These are phyloP conservation scores for Clarias fuscus DNA, from an alignment of 2,797 vertebrate genomes.

Conservation along the genomic window DNA sequence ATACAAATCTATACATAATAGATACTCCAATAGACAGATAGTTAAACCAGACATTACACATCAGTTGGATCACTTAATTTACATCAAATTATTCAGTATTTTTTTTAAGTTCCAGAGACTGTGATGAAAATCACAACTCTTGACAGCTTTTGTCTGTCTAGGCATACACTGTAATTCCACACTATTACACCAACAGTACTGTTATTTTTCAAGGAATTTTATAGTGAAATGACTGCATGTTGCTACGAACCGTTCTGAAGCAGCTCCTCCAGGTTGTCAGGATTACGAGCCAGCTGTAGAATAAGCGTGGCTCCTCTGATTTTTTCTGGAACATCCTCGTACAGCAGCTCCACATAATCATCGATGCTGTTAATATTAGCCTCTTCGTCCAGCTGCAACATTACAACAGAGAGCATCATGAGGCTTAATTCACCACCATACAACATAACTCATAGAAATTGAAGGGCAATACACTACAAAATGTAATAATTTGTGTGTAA, in stretches of 20 bases:
- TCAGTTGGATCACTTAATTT: background rate
- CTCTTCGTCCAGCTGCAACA: constrained; percentile 77
- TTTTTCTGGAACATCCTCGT: constrained; percentile 91
- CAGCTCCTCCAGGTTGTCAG: constrained; percentile 91
- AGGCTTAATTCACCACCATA: background rate
- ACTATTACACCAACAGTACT: background rate
- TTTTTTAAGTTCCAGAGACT: background rate
- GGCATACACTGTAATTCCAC: background rate
- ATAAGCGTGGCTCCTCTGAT: constrained; percentile 88
- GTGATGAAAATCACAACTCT: background rate
- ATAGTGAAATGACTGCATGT: background rate
- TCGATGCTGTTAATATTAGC: constrained; percentile 89
- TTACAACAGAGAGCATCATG: background rate
- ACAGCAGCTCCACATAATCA: constrained; percentile 90
- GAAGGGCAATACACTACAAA: too few species aligned
- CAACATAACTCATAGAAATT: background rate
- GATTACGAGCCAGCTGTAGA: constrained; percentile 87
- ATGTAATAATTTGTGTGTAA: too few species aligned
- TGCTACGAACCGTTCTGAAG: constrained; percentile 81
- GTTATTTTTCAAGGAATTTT: background rate
- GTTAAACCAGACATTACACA: background rate
- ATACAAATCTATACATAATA: too few species aligned
- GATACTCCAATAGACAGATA: background rate
- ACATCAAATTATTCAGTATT: background rate
- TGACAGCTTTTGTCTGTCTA: too few species aligned